These are phyloP conservation scores for Charaxes varanes DNA, from an alignment of 1,140 invertebrate species.

Conservation along the genomic window DNA sequence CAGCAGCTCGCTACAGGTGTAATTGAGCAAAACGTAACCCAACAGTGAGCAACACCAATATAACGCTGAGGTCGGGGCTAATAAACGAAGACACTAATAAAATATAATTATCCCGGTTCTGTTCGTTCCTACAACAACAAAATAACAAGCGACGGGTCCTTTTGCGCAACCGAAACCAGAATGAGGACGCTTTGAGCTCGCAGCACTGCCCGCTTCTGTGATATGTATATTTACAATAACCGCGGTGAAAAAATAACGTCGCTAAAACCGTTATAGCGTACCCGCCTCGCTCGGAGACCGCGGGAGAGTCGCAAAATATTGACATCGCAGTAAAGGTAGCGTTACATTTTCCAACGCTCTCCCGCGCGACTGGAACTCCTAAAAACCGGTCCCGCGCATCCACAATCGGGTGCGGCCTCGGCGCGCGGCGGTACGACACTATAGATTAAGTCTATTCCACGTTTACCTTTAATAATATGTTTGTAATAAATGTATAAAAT, in stretches of 20 bases:
- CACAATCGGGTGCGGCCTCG: too few relatives aligned
- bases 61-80: too few relatives aligned
- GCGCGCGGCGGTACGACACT: conserved; percentile 51
- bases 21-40: conserved; percentile 72
- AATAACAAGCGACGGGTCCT: neutral
- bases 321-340: conserved; percentile 8
- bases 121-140: too few relatives aligned
- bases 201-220: conserved; percentile 48
- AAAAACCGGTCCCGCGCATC: conserved; percentile 40
- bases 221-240: conserved; percentile 64
- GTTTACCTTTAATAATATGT: conserved; percentile 71
- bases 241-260: conserved; percentile 36
- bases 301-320: conserved; percentile 24
- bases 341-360: conserved; percentile 32
- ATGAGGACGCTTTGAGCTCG: conserved; percentile 21
- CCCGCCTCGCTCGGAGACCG: conserved; percentile 16
- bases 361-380: conserved; percentile 30
- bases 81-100: conserved; percentile 3
- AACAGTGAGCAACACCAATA: conserved; percentile 61
- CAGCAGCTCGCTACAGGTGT: conserved; percentile 49
- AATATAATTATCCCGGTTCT: conserved; percentile 10
- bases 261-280: conserved; percentile 29
- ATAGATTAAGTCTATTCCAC: conserved; percentile 69
- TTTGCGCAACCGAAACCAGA: conserved; percentile 12
- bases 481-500: conserved; percentile 75